Evolutionary conservation across 2,888 invertebrate species (phyloP).

Genomic region (Bibio marci): DNA sequence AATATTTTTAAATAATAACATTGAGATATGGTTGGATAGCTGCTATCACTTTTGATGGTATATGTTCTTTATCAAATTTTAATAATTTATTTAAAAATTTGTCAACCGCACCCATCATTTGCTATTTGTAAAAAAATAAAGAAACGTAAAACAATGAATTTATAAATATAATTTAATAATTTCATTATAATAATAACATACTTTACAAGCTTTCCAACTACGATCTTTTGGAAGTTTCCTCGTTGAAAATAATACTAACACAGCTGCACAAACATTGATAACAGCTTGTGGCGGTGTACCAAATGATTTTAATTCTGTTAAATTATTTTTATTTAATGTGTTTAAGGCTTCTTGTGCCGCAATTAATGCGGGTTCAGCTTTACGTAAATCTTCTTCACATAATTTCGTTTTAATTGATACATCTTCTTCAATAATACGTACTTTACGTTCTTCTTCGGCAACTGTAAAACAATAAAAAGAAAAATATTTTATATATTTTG

Average conservation of each 20-base stretch:
- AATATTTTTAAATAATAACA: conserved; percentile 11
- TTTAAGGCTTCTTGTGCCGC: conserved; percentile 66
- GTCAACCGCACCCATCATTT: conserved; percentile 83
- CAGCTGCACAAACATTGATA: conserved; percentile 72
- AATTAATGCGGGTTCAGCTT: conserved; percentile 79
- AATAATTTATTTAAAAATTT: conserved; percentile 68
- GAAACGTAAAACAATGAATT: not conserved
- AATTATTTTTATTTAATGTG: conserved; percentile 86
- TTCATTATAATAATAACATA: not conserved
- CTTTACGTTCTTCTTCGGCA: conserved; percentile 78
- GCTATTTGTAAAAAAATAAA: conserved; percentile 18
- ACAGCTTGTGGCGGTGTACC: conserved; percentile 87
- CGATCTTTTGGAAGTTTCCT: conserved; percentile 80
- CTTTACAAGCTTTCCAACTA: conserved; percentile 85
- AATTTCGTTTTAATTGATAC: conserved; percentile 72
- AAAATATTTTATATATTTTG: not conserved
- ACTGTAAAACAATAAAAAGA: conserved; percentile 26
- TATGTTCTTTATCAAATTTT: conserved; percentile 87
- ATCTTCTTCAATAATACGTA: conserved; percentile 76
- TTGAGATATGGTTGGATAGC: conserved; percentile 35
- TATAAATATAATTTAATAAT: not conserved
- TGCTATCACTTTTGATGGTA: conserved; percentile 74
- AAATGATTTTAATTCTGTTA: conserved; percentile 90
- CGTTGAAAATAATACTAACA: conserved; percentile 66
- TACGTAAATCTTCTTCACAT: conserved; percentile 77